phyloP scores from a whole-genome alignment of 2,797 vertebrate species.

The Cryptoblepharus egeriae region DNA sequence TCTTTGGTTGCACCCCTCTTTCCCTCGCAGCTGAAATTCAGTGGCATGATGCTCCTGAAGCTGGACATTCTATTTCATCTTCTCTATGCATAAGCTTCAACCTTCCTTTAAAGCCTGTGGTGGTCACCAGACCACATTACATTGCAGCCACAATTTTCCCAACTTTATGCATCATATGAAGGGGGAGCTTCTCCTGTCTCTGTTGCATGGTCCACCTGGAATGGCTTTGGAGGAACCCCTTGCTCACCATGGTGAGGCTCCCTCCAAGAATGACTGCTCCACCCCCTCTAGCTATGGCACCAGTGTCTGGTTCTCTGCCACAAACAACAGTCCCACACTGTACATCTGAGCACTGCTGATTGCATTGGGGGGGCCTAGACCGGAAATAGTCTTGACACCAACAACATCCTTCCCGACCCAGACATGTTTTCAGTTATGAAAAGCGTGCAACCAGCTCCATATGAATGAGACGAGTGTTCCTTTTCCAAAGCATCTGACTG shows the following conservation, averaged over 20 bases:
- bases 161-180: neutral
- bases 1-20: neutral
- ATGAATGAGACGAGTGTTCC: neutral
- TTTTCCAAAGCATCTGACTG: neutral
- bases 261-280: too few relatives aligned
- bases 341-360: neutral
- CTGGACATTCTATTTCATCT: neutral
- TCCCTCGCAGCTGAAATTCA: neutral
- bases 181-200: neutral
- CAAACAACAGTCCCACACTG: neutral
- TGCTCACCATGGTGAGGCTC: too few relatives aligned
- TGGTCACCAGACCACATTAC: too few relatives aligned
- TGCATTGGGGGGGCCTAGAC: neutral
- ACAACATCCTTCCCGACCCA: neutral
- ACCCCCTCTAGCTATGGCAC: too few relatives aligned
- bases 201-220: neutral
- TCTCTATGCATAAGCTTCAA: neutral
- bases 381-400: neutral
- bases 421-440: neutral
- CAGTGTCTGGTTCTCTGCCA: too few relatives aligned
- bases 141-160: neutral
- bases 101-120: neutral
- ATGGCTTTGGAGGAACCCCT: too few relatives aligned
- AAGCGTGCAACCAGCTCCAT: neutral
- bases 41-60: neutral